phyloP scores from a whole-genome alignment of 1,140 invertebrate genomes.

The Drosophila lacteicornis region DNA sequence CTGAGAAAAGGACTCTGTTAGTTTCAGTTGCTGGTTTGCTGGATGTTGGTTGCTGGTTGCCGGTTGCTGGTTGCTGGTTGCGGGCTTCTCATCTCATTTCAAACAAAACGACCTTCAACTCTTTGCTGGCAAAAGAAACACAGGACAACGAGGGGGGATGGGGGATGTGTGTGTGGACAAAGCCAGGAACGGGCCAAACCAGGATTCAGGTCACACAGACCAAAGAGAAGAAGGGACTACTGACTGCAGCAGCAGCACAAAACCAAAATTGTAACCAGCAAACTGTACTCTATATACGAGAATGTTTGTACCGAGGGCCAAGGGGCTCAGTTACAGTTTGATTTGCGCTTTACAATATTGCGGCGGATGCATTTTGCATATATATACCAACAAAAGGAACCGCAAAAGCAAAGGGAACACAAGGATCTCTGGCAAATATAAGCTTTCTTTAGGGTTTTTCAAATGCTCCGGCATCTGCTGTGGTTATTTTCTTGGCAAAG shows the following conservation, averaged over 20 bases:
- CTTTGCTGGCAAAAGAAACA: slow-evolving; percentile 54
- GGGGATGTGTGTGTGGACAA: slow-evolving; percentile 1
- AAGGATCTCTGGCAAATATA: slow-evolving; percentile 31
- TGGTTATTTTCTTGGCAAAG: background rate
- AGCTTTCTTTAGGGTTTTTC: slow-evolving; percentile 1
- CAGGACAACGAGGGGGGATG: slow-evolving; percentile 10
- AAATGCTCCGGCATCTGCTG: background rate
- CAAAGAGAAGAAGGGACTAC: slow-evolving; percentile 17
- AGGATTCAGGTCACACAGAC: slow-evolving; percentile 54
- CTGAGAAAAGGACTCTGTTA: slow-evolving; percentile 53
- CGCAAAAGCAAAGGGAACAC: slow-evolving; percentile 2
- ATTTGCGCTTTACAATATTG: slow-evolving; percentile 41
- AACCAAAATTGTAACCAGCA: slow-evolving; percentile 70
- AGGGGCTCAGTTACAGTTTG: slow-evolving; percentile 42
- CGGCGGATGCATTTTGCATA: slow-evolving; percentile 30
- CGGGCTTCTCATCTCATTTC: slow-evolving; percentile 44
- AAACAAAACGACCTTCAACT: slow-evolving; percentile 67
- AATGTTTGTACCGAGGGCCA: slow-evolving; percentile 28
- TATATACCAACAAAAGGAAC: slow-evolving; percentile 29
- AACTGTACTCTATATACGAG: slow-evolving; percentile 29
- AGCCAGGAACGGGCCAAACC: slow-evolving; percentile 36
- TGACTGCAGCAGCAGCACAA: slow-evolving; percentile 17
- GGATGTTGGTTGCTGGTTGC: slow-evolving; percentile 37
- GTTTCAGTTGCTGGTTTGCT: slow-evolving; percentile 55
- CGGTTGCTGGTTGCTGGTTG: slow-evolving; percentile 43